These are phyloP conservation scores for Smutsia gigantea DNA, from an alignment of 2,797 vertebrate species.

Conservation along the genomic window DNA sequence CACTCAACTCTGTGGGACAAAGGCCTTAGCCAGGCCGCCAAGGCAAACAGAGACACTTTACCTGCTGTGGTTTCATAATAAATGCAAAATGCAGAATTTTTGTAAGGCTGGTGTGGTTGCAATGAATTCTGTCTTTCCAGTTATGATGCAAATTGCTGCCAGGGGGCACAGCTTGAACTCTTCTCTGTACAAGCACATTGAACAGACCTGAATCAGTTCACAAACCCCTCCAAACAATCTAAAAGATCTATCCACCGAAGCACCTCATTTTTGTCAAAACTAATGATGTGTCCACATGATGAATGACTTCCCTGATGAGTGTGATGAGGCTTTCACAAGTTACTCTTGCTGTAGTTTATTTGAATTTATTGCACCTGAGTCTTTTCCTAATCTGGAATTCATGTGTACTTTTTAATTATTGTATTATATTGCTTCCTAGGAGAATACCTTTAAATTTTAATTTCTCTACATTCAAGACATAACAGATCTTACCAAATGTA, in stretches of 20 bases:
- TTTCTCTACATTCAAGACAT: neutral
- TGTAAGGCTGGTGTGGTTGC: neutral
- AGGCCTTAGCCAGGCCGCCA: neutral
- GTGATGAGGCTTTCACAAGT: neutral
- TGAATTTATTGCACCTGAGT: neutral
- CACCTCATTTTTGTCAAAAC: neutral
- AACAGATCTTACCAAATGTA: neutral
- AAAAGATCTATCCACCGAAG: neutral
- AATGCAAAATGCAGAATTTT: neutral
- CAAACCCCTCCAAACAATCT: neutral
- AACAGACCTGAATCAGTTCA: neutral
- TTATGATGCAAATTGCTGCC: conserved; percentile 35
- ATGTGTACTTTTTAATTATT: neutral
- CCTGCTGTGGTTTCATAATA: fast-evolving
- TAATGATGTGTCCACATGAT: neutral
- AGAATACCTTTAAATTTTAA: neutral
- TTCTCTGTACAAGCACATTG: neutral
- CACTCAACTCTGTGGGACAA: neutral
- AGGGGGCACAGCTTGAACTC: neutral
- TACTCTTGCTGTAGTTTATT: neutral
- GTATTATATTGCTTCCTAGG: neutral
- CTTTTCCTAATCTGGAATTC: neutral
- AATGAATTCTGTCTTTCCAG: neutral
- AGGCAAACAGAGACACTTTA: neutral
- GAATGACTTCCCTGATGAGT: fast-evolving